Conservation (phyloP, 2,113 vertebrate species). For the Ifrita kowaldi region DNA sequence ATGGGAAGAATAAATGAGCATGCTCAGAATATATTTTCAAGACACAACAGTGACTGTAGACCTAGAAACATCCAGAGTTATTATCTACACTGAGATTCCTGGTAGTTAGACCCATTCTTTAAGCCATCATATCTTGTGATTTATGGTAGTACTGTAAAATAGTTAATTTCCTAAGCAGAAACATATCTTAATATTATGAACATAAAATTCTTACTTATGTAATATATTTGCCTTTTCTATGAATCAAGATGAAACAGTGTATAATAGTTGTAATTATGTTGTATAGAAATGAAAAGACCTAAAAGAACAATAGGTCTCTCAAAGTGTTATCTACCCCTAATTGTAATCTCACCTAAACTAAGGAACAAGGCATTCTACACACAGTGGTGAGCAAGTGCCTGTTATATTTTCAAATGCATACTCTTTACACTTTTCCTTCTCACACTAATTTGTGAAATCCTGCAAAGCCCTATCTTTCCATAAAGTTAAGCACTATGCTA, state of each 20-base stretch:
- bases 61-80: neutral
- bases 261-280: slow-evolving; percentile 60
- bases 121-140: neutral
- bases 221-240: slow-evolving; percentile 51
- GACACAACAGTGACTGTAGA: neutral
- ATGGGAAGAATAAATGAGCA: neutral
- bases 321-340: neutral
- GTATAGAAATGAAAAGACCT: neutral
- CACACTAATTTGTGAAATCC: neutral
- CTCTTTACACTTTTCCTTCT: neutral
- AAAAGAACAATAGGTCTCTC: slow-evolving; percentile 27
- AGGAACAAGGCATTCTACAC: neutral
- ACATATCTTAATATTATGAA: slow-evolving; percentile 60
- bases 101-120: neutral
- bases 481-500: neutral
- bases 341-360: neutral
- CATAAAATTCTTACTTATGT: neutral
- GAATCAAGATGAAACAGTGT: slow-evolving; percentile 29
- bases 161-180: slow-evolving; percentile 28
- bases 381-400: neutral
- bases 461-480: neutral
- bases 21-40: neutral
- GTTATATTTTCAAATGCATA: neutral
- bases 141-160: slow-evolving; percentile 1
- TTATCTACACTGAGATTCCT: neutral